phyloP scores from a whole-genome alignment of 2,797 vertebrate species.

The Catostomus latipinnis region DNA sequence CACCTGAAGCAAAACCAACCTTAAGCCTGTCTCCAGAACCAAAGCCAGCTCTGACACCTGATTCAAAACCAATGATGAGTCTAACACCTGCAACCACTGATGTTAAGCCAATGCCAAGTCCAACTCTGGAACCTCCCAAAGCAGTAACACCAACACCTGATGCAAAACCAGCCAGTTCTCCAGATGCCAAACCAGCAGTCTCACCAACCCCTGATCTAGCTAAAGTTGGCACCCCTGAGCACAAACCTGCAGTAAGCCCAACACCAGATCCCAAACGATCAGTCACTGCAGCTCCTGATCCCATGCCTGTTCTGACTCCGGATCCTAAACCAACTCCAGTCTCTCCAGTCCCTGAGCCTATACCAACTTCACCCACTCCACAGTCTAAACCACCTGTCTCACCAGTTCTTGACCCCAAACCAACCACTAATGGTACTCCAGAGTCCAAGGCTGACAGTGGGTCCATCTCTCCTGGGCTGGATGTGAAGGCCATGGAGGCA shows the following conservation, averaged over 20 bases:
- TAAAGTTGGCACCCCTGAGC: constrained; percentile 49
- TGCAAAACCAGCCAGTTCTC: constrained; percentile 41
- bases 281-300: constrained; percentile 8
- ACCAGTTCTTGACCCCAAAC: constrained; percentile 49
- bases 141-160: constrained; percentile 56
- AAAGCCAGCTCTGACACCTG: constrained; percentile 37
- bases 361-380: constrained; percentile 44
- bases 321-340: constrained; percentile 45
- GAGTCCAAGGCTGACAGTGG: constrained; percentile 49
- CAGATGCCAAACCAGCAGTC: constrained; percentile 45
- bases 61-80: constrained; percentile 31
- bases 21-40: not conserved
- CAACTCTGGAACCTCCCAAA: constrained; percentile 53
- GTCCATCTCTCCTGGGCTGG: constrained; percentile 36
- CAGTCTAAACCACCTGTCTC: constrained; percentile 34
- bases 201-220: constrained; percentile 58
- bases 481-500: constrained; percentile 33
- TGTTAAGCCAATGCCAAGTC: constrained; percentile 43
- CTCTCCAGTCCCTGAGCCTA: constrained; percentile 46
- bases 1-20: not conserved
- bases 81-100: constrained; percentile 35
- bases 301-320: constrained; percentile 32
- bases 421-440: constrained; percentile 60
- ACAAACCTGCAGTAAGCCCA: constrained; percentile 67
- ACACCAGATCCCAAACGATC: constrained; percentile 65